Evolutionary conservation across 2,113 vertebrate species (phyloP).

Genomic region (Tetrao urogallus): DNA sequence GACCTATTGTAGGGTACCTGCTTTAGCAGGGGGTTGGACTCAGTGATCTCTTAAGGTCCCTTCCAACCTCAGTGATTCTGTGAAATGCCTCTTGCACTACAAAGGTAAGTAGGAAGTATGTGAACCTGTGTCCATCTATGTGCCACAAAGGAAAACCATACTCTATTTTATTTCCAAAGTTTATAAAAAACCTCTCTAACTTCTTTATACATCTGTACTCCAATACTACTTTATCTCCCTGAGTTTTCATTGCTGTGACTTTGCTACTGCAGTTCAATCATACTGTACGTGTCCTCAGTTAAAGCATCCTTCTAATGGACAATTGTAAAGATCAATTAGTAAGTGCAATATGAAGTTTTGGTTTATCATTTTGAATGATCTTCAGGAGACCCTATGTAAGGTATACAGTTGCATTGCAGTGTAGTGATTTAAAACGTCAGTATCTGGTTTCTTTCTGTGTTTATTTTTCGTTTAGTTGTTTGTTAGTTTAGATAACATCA

Average conservation of each 20-base stretch:
- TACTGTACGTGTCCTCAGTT: background rate
- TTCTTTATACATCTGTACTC: background rate
- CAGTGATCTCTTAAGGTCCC: no score
- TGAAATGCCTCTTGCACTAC: background rate
- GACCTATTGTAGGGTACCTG: no score
- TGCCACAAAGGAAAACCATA: background rate
- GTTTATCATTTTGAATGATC: slow-evolving; percentile 62
- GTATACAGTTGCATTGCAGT: background rate
- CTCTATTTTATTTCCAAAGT: background rate
- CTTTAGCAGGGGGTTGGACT: no score
- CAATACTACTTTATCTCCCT: background rate
- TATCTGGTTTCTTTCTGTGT: background rate
- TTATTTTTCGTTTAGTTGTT: background rate
- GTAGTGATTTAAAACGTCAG: background rate
- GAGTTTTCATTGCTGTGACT: background rate
- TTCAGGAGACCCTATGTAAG: slow-evolving; percentile 25
- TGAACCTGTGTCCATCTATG: background rate
- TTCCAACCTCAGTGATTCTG: no score
- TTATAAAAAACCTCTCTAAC: background rate
- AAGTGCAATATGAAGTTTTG: slow-evolving; percentile 23
- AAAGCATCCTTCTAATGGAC: slow-evolving; percentile 42
- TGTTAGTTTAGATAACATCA: background rate
- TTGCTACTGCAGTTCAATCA: background rate
- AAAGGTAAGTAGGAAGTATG: background rate
- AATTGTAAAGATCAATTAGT: slow-evolving; percentile 16